Conservation (phyloP, 2,113 vertebrate species). For the Meleagris gallopavo region DNA sequence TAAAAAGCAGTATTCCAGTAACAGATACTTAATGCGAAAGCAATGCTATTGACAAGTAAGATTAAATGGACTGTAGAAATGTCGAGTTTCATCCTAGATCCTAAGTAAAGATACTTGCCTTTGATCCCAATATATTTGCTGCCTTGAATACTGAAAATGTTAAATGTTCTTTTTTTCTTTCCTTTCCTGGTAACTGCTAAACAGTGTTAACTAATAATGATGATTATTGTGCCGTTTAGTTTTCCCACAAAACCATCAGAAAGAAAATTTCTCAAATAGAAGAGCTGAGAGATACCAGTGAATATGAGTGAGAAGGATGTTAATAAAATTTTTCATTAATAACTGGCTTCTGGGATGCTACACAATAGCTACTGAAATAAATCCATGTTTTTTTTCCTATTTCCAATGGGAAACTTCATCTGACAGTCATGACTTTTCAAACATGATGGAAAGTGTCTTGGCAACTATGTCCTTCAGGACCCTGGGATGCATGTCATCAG, state of each 20-base stretch:
- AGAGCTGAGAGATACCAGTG: background rate
- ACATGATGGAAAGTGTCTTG: background rate
- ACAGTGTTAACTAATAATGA: background rate
- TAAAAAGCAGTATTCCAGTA: constrained; percentile 42
- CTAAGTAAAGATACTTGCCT: background rate
- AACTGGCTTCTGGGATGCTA: background rate
- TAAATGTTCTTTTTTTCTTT: background rate
- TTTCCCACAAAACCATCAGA: background rate
- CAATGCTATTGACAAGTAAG: constrained; percentile 13
- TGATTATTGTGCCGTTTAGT: background rate
- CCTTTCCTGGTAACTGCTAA: background rate
- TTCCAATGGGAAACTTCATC: background rate
- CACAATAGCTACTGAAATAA: background rate
- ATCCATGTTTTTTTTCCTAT: background rate
- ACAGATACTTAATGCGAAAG: constrained; percentile 7
- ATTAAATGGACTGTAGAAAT: background rate
- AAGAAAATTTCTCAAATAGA: background rate
- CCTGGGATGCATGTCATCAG: background rate
- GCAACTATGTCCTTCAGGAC: background rate
- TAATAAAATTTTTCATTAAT: background rate
- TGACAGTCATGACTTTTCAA: background rate
- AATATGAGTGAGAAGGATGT: rapidly evolving
- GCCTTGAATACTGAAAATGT: background rate
- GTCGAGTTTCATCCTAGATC: background rate
- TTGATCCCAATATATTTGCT: background rate